These are phyloP conservation scores for Phoenicopterus ruber DNA, from an alignment of 2,113 vertebrate species.

Conservation along the genomic window DNA sequence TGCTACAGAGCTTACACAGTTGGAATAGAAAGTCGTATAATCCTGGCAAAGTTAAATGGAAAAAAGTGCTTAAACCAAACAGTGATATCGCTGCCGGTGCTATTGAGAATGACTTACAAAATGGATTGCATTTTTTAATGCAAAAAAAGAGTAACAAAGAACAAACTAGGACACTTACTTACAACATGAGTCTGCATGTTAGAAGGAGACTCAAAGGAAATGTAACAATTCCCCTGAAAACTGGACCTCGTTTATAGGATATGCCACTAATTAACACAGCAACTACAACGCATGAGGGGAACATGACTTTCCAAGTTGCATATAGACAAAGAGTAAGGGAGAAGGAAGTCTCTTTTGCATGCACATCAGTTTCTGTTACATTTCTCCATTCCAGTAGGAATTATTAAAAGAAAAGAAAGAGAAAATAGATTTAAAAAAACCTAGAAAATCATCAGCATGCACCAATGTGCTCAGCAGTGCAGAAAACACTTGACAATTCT, in stretches of 20 bases:
- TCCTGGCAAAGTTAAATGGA: background rate
- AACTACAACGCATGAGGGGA: background rate
- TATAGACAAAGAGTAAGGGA: conserved; percentile 17
- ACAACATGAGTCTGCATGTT: background rate
- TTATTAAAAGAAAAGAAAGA: background rate
- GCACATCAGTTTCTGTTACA: background rate
- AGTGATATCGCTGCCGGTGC: background rate
- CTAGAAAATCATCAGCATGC: background rate
- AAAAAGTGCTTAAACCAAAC: background rate
- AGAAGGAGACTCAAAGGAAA: background rate
- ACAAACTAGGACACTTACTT: background rate
- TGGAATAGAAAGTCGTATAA: background rate
- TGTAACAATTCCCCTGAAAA: background rate
- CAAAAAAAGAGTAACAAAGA: background rate
- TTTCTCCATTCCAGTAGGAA: background rate
- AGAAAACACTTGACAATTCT: background rate
- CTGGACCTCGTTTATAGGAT: background rate
- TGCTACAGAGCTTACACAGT: background rate
- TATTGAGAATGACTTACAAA: background rate
- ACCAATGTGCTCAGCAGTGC: background rate
- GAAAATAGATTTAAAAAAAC: background rate
- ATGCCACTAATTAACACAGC: conserved; percentile 40
- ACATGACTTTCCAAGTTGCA: background rate
- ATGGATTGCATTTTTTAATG: background rate
- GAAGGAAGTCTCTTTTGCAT: background rate